Conservation (phyloP, 1,140 invertebrate genomes). For the Pachypsylla venusta region DNA sequence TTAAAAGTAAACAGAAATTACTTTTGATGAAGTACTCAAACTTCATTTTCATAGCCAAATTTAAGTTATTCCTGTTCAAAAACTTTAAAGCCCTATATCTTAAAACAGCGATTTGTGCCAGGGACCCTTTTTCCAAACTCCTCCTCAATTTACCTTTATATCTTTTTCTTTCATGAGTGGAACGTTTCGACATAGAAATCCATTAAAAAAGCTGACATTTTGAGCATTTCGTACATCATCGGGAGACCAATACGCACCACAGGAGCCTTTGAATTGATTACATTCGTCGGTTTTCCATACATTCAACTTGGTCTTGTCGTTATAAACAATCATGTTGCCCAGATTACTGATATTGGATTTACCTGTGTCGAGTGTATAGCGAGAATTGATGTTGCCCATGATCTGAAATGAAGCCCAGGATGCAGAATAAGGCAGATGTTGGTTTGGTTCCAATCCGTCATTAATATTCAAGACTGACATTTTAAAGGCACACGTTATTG, state of each 20-base stretch:
- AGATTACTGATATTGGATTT: slow-evolving; percentile 41
- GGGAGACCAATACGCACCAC: slow-evolving; percentile 60
- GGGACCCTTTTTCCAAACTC: not conserved
- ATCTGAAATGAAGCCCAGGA: slow-evolving; percentile 1
- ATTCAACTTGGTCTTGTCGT: slow-evolving; percentile 38
- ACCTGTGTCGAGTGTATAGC: slow-evolving; percentile 36
- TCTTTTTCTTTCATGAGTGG: slow-evolving; percentile 43
- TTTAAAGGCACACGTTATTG: no score
- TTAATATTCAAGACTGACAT: no score
- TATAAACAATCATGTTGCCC: slow-evolving; percentile 44
- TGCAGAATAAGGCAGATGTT: no score
- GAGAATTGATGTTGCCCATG: not conserved
- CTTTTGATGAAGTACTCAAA: not conserved
- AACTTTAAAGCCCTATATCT: not conserved
- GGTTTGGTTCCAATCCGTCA: no score
- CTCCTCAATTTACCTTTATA: slow-evolving; percentile 24
- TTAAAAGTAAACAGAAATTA: not conserved
- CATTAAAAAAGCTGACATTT: slow-evolving; percentile 45
- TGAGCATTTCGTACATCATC: slow-evolving; percentile 33
- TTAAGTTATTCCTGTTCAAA: not conserved
- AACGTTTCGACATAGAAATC: slow-evolving; percentile 52
- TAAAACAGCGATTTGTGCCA: not conserved
- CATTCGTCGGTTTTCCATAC: slow-evolving; percentile 53
- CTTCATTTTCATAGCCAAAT: not conserved
- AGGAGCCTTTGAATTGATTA: slow-evolving; percentile 55